Evolutionary conservation across 2,888 invertebrate species (phyloP), one percentile per base, ranked within the genome.

Genomic region (Camponotus fellah): DNA sequence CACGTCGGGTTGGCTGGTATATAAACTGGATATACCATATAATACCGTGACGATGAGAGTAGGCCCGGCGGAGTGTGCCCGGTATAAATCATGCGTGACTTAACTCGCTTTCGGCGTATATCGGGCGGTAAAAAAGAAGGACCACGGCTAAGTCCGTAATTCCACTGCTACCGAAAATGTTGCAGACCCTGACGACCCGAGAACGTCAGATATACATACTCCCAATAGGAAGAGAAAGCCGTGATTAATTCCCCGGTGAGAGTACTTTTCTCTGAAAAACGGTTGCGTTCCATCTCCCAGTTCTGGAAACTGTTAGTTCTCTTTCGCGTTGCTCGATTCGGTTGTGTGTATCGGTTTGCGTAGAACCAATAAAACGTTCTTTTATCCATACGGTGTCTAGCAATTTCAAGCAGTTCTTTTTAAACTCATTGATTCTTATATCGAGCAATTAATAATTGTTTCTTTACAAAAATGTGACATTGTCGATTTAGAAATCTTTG

Each of bases 41-140:
- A 88, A 87, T 86, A 83, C 79, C 34, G 71, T 69, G 86, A 86
- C 74, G 83, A 79, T 77, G 82, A 75, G 85, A 79, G 68, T 71
- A 76, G 80, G 76, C 65, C 66, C 74, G 62, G 65, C 75, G 79
- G 83, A 86, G 85, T 86, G 69, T 83, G 21, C 74, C 14, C 53
- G 76, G 68, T 79, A 87, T 91, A 91, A 91, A 91, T 92, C 91
- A 87, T 87, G 87, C 82, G 85, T 77, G 87, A 84, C 89, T 91
- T 85, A 75, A 80, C 83, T 85, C 85, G 87, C 86, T 82, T 86
- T 85, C 77, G 74, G 72, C 58, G 71, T 82, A 56, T 80, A 76
- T 71, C 72, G 83, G 58, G 74, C 76, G 62, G 64, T 71, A 65
- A 62, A 56, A 72, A 82, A 83, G 71, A 46, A 32, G 76, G 72